Evolutionary conservation across 2,113 vertebrate genomes (phyloP).

Genomic region (Meleagris gallopavo): DNA sequence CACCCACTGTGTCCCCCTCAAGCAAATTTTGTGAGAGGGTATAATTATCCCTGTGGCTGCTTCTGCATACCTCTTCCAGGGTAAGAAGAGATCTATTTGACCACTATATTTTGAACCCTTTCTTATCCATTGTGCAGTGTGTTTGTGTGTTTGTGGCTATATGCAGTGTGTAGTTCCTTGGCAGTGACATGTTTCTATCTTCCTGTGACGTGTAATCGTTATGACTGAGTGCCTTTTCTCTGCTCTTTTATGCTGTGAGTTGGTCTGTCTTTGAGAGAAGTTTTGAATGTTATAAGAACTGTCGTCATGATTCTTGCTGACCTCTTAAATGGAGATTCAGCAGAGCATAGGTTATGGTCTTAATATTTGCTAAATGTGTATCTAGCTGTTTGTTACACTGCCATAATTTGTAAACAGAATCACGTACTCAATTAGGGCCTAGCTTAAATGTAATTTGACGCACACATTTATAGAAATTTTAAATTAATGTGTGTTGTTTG

Average conservation of each 20-base stretch:
- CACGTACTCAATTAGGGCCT: neutral
- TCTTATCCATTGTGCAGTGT: neutral
- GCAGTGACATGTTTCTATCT: neutral
- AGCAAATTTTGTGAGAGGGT: conserved; percentile 87
- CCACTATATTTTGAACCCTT: neutral
- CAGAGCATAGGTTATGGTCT: neutral
- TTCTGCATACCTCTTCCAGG: conserved; percentile 89
- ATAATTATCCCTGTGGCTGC: conserved; percentile 94
- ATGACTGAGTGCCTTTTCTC: neutral
- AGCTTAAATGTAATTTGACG: neutral
- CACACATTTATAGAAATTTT: neutral
- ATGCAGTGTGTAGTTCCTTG: neutral
- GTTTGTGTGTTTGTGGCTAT: neutral
- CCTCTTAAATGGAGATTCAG: neutral
- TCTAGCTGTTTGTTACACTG: neutral
- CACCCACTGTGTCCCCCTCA: conserved; percentile 84
- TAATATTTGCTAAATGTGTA: neutral
- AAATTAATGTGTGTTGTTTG: neutral
- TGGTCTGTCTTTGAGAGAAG: neutral
- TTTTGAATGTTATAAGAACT: neutral
- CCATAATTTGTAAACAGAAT: neutral
- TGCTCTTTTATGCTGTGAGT: neutral
- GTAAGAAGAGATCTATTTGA: conserved; percentile 75
- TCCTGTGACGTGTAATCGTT: neutral
- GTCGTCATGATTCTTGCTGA: neutral